Conservation (phyloP, 1,140 invertebrate genomes). For the Eubasilissa regina region DNA sequence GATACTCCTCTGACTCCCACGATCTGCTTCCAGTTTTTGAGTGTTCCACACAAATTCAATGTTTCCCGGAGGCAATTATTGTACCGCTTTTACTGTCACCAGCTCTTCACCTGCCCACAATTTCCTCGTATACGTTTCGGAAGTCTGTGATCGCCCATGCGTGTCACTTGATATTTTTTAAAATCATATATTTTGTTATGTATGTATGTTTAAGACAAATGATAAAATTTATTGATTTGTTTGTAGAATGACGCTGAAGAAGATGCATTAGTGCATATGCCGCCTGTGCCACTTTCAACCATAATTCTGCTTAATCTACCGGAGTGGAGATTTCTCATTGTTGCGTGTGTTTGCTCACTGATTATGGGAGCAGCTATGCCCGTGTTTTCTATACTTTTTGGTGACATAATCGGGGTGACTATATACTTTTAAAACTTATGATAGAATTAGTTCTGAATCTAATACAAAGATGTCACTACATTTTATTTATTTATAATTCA, state of each 20-base stretch:
- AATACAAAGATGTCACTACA: too few species aligned
- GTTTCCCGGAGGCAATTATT: too few species aligned
- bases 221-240: not conserved
- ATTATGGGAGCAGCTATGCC: constrained; percentile 84
- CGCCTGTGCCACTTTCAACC: constrained; percentile 65
- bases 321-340: constrained; percentile 82
- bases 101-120: too few species aligned
- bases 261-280: constrained; percentile 59
- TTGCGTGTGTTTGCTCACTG: constrained; percentile 79
- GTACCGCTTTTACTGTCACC: too few species aligned
- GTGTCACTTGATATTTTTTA: too few species aligned
- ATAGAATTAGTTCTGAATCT: not conserved
- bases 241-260: constrained; percentile 59
- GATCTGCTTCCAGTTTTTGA: too few species aligned
- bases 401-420: constrained; percentile 81
- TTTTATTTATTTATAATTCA: too few species aligned
- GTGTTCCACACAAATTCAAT: too few species aligned
- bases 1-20: too few species aligned
- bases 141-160: too few species aligned
- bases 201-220: not conserved
- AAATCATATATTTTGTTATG: not conserved
- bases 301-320: constrained; percentile 80
- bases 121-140: too few species aligned
- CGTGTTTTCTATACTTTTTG: constrained; percentile 84
- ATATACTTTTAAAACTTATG: constrained; percentile 12